phyloP scores from a whole-genome alignment of 2,113 vertebrate species.

The Zosterops pallidus region DNA sequence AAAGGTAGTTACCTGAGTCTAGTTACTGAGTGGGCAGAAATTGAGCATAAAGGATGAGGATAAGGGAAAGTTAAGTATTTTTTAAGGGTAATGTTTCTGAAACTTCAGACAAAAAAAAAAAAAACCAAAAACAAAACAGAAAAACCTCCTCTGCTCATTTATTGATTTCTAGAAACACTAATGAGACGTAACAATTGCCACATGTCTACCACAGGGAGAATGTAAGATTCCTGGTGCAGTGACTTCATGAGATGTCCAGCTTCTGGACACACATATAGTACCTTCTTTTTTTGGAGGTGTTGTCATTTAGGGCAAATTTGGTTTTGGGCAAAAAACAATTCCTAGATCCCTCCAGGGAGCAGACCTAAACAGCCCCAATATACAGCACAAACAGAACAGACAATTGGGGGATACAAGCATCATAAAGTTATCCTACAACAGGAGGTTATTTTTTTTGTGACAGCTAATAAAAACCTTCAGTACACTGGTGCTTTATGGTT shows the following conservation, averaged over 20 bases:
- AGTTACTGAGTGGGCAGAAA: background rate
- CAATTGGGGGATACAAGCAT: too few relatives aligned
- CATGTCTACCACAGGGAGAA: fast-evolving
- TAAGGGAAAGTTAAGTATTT: background rate
- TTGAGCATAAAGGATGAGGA: background rate
- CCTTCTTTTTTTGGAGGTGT: background rate
- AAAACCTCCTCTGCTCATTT: background rate
- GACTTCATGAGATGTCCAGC: background rate
- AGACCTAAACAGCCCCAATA: too few relatives aligned
- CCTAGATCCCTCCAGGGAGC: too few relatives aligned
- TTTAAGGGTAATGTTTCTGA: background rate
- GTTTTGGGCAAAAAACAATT: too few relatives aligned
- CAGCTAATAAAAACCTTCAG: background rate
- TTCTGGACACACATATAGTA: background rate
- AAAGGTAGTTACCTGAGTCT: background rate
- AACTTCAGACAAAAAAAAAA: background rate
- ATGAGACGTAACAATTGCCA: background rate
- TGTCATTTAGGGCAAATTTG: too few relatives aligned
- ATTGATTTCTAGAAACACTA: background rate
- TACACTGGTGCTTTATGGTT: slow-evolving; percentile 27
- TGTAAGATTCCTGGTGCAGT: background rate
- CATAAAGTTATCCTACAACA: too few relatives aligned
- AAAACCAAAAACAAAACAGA: too few relatives aligned
- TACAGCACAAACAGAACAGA: too few relatives aligned
- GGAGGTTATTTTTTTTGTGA: background rate